phyloP scores from a whole-genome alignment of 2,888 invertebrate species.

The Phytoseiulus persimilis region DNA sequence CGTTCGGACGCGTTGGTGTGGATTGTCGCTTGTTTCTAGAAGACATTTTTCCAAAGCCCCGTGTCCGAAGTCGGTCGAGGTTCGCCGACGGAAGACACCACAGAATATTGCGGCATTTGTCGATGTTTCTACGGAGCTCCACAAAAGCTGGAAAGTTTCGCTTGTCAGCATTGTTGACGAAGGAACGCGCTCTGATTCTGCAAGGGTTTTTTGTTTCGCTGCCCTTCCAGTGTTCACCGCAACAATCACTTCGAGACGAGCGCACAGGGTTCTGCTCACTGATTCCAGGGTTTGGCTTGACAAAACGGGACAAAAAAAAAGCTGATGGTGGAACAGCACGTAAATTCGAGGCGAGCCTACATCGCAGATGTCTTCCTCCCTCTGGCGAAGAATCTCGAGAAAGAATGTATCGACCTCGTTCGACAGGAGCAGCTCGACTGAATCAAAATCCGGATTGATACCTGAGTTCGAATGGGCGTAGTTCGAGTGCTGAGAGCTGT shows the following conservation, averaged over 20 bases:
- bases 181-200: neutral
- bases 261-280: neutral
- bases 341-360: neutral
- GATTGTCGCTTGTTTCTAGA: neutral
- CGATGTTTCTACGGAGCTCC: neutral
- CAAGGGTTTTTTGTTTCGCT: neutral
- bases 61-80: too few species aligned
- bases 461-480: conserved; percentile 32
- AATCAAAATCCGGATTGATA: neutral
- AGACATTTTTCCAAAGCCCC: neutral
- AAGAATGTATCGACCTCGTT: neutral
- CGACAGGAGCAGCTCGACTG: neutral
- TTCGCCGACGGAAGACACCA: too few species aligned
- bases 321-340: neutral
- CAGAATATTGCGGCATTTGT: too few species aligned
- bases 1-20: neutral
- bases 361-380: neutral
- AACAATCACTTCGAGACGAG: neutral
- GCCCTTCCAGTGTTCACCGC: neutral
- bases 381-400: neutral
- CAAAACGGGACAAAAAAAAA: neutral
- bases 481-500: conserved; percentile 34
- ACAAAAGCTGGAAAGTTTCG: neutral
- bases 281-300: neutral
- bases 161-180: neutral